phyloP scores from a whole-genome alignment of 2,113 vertebrate genomes.

The Menidia beryllina region DNA sequence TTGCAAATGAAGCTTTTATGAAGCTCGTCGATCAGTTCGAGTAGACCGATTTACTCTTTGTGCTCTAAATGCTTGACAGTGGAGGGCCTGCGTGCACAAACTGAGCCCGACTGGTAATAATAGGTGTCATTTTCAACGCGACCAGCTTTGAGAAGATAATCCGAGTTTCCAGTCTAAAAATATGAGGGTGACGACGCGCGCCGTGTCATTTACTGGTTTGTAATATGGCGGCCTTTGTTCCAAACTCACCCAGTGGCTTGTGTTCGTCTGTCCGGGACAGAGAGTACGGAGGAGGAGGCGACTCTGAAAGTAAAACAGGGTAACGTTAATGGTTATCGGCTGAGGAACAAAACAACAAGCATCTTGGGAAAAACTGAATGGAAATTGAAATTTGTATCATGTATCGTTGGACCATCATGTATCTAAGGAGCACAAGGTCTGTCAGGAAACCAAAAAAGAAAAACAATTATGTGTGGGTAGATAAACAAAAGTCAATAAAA shows the following conservation, averaged over 20 bases:
- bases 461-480: not conserved
- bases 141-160: conserved; percentile 30
- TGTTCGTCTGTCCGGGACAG: conserved; percentile 90
- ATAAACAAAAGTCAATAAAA: not conserved
- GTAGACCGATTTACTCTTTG: too few species aligned
- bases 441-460: not conserved
- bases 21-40: not conserved
- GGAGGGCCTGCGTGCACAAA: not conserved
- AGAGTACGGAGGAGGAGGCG: conserved; percentile 95
- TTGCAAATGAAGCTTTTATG: not conserved
- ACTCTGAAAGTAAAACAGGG: conserved; percentile 83
- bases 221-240: conserved; percentile 10
- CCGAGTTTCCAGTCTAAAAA: conserved; percentile 56
- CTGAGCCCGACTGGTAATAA: not conserved
- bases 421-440: not conserved
- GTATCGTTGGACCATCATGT: too few species aligned
- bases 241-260: conserved; percentile 94
- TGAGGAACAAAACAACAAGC: too few species aligned
- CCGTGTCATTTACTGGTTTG: conserved; percentile 46
- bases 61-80: not conserved
- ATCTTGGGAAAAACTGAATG: not conserved
- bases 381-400: too few species aligned
- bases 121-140: conserved; percentile 17
- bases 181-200: conserved; percentile 36
- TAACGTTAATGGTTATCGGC: conserved; percentile 11